Conservation (phyloP, 2,888 invertebrate genomes). For the Marasmarcha lunaedactyla region DNA sequence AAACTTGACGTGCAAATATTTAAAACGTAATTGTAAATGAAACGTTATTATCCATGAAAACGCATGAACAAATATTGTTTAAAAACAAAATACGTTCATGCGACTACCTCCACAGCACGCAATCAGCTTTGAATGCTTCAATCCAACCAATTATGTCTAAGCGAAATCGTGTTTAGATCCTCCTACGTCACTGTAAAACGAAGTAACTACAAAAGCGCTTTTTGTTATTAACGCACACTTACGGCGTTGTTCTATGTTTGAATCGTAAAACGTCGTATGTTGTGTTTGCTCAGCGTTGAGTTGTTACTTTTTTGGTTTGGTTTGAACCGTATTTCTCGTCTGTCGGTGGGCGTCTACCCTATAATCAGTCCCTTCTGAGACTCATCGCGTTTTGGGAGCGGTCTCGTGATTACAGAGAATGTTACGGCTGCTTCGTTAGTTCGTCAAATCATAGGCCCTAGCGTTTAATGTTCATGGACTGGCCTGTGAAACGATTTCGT, state of each 20-base stretch:
- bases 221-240: not conserved
- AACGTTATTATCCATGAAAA: not conserved
- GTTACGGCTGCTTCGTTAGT: slow-evolving; percentile 60
- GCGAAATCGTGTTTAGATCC: slow-evolving; percentile 33
- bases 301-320: slow-evolving; percentile 27
- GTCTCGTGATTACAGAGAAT: slow-evolving; percentile 54
- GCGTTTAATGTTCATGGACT: slow-evolving; percentile 36
- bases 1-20: too few species aligned
- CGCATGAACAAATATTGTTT: not conserved
- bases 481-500: slow-evolving; percentile 42
- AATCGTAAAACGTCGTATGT: slow-evolving; percentile 18
- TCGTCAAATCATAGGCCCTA: slow-evolving; percentile 59
- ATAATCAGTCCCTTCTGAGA: slow-evolving; percentile 40
- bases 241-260: too few species aligned
- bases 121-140: slow-evolving; percentile 20
- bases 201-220: slow-evolving; percentile 15
- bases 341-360: slow-evolving; percentile 57
- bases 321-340: slow-evolving; percentile 31
- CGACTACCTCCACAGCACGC: slow-evolving; percentile 40
- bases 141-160: slow-evolving; percentile 32
- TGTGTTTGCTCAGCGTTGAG: slow-evolving; percentile 4
- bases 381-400: slow-evolving; percentile 30
- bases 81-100: slow-evolving; percentile 5
- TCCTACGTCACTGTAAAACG: slow-evolving; percentile 21
- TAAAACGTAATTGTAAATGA: not conserved